Conservation (phyloP, 1,140 invertebrate genomes). For the Ostrea denselamellosa region DNA sequence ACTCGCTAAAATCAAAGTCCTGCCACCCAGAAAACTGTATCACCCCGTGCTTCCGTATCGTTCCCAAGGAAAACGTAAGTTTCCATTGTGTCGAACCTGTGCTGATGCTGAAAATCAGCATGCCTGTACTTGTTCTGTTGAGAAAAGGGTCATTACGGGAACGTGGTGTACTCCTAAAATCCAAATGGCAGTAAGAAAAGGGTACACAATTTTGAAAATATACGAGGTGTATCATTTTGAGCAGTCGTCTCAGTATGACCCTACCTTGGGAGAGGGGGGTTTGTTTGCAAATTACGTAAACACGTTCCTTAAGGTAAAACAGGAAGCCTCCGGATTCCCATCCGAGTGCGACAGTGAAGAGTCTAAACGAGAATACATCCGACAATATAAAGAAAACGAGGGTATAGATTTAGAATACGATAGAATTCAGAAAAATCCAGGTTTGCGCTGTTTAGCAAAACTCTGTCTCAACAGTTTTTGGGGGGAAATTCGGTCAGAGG, state of each 20-base stretch:
- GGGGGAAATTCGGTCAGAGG: constrained; percentile 66
- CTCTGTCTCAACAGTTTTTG: constrained; percentile 65
- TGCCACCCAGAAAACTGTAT: constrained; percentile 38
- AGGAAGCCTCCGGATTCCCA: constrained; percentile 63
- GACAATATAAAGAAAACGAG: constrained; percentile 71
- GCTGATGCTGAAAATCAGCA: constrained; percentile 48
- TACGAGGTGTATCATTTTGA: constrained; percentile 75
- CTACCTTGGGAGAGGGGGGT: constrained; percentile 28
- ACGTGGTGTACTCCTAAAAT: constrained; percentile 78
- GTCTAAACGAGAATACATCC: constrained; percentile 66
- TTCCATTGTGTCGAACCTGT: constrained; percentile 54
- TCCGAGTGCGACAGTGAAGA: constrained; percentile 55
- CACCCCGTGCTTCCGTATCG: constrained; percentile 45
- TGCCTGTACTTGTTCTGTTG: constrained; percentile 50
- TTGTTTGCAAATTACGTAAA: constrained; percentile 65
- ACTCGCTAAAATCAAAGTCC: constrained; percentile 44
- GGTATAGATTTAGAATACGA: constrained; percentile 72
- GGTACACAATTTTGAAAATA: constrained; percentile 75
- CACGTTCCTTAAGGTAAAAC: constrained; percentile 66
- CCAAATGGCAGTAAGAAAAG: constrained; percentile 70
- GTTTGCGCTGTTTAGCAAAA: constrained; percentile 65
- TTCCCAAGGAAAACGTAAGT: constrained; percentile 48
- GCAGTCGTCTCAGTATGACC: constrained; percentile 67
- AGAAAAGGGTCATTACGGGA: constrained; percentile 71
- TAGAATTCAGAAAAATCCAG: constrained; percentile 75